Evolutionary conservation across 2,113 vertebrate species (phyloP), one percentile per base, ranked within the genome.

Genomic region (Halcyon malimbica): DNA sequence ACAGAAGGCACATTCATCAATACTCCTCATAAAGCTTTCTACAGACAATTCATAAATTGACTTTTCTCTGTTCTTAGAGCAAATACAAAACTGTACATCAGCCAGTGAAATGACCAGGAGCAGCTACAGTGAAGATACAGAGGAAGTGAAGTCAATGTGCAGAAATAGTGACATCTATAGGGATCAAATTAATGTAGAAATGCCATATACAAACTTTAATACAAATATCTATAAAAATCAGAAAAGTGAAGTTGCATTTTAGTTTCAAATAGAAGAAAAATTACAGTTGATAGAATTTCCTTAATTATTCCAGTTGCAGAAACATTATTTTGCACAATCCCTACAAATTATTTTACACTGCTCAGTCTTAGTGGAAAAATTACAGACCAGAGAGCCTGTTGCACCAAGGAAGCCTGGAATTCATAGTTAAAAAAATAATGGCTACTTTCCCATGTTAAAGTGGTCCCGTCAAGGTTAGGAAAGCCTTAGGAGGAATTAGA

Each of bases 401-500:
- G 68, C 77, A 39, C 20, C 59, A 78, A 59, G 29, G n/a, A 35
- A 13, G 63, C 60, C 76, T 82, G 92, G 82, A 56, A 70, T 71
- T 93, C 28, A 79, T 56, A 86, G 80, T 94, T 87, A n/a, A 48
- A 89, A 93, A 91, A 94, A 93, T 76, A 83, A 95, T 96, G 96
- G 95, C 94, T 96, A 86, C 94, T 96, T 84, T 93, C 96, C 94
- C 23, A 62, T 11, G 42, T 78, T 83, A 13, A n/a, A n/a, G 68
- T 42, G 74, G 88, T 88, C 83, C 63, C 16, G 18, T 16, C 13
- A 5, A 18, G 78, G 92, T 37, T n/a, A 37, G 2, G 1, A 33
- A 20, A 85, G 74, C 79, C 86, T 99, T 98, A 99, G 92, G 99
- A 99, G 59, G 89, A 93, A 2, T 97, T 98, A 25, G 98, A 98